These are phyloP conservation scores for Intellagama lesueurii DNA, from an alignment of 2,797 vertebrate genomes.

Conservation along the genomic window DNA sequence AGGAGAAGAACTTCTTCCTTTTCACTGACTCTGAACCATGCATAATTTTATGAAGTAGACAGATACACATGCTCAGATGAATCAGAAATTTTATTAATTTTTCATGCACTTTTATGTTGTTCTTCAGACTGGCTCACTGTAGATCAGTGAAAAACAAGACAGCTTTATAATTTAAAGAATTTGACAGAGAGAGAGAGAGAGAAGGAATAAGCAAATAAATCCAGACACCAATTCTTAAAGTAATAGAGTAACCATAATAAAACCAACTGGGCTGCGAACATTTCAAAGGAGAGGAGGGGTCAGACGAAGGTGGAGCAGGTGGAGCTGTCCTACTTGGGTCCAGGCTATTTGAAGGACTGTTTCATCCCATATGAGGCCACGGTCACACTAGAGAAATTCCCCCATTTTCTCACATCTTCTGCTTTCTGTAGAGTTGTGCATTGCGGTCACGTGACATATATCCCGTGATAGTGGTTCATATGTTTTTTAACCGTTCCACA, in stretches of 20 bases:
- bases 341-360: too few species aligned
- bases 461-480: too few species aligned
- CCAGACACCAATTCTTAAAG: not conserved
- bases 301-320: not conserved
- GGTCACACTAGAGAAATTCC: too few species aligned
- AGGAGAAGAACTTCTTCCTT: not conserved
- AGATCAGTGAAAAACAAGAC: too few species aligned
- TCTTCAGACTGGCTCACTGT: too few species aligned
- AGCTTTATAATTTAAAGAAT: not conserved
- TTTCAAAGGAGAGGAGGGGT: not conserved
- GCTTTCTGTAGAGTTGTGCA: too few species aligned
- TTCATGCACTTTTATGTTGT: too few species aligned
- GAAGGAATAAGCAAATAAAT: not conserved
- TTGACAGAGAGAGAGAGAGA: not conserved
- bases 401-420: too few species aligned
- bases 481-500: too few species aligned
- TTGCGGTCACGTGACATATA: too few species aligned
- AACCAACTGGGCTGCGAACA: not conserved
- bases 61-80: not conserved
- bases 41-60: not conserved
- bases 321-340: not conserved
- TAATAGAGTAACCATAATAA: not conserved
- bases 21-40: not conserved
- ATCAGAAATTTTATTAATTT: not conserved
- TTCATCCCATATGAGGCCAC: too few species aligned